Evolutionary conservation across 1,140 invertebrate genomes (phyloP), one percentile per base, ranked within the genome.

Genomic region (Pseudobourletiella spinata): DNA sequence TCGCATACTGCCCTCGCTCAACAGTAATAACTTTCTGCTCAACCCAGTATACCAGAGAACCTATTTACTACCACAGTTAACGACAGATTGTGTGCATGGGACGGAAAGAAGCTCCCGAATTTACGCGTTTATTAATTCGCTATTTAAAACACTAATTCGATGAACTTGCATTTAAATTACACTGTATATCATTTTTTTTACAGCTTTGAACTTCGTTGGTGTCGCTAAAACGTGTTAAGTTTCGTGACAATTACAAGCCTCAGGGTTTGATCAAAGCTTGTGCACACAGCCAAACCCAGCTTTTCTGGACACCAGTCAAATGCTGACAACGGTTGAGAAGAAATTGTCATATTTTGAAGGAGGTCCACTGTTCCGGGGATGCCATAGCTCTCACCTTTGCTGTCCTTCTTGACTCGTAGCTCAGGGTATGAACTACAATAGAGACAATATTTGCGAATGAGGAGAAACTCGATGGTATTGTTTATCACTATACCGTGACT

Each of bases 281-380:
- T 89, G 71, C 89, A 91, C 2, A 95, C 84, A 35, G 86, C 87
- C 0, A 97, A 76, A 15, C 94, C 94, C 30, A 82, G 74, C 74
- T 95, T 95, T 73, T 96, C 92, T 1, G 83, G 80, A 75, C 87
- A 91, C 94, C 94, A 98, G 72, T 95, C 89, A 64, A 92, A 86
- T 2, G 86, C 83, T 70, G 85, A 86, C 51, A 97, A 84, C 0
- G 93, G 94, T 74, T 97, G 94, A n/a, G 85, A 80, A 14, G 89
- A 87, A 26, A 97, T 64, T 0, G 83, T 83, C 64, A 81, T 82
- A 60, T 91, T 88, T 74, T 95, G 91, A 18, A 95, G 70, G 44
- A 88, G 78, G 25, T 81, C 76, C 2, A 95, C 68, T 20, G 79
- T 83, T 4, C 93, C 95, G 16, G 83, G 74, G 0, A 93, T 83